Conservation (phyloP, 2,113 vertebrate species). For the Poeciliopsis retropinna region DNA sequence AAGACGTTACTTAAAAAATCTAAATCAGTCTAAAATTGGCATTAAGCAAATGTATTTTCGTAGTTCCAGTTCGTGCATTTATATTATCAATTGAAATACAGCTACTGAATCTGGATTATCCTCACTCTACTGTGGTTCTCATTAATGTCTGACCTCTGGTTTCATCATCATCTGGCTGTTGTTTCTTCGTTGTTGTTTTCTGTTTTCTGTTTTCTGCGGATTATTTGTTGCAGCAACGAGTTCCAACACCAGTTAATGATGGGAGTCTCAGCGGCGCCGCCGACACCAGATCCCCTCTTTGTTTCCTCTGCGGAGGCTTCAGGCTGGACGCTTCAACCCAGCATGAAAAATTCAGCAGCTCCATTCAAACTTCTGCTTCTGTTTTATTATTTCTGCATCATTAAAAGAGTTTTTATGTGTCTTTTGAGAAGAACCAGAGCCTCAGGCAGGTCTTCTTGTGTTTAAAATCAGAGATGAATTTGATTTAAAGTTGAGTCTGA, state of each 20-base stretch:
- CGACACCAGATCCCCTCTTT: conserved; percentile 27
- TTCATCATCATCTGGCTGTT: conserved; percentile 86
- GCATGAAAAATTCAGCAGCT: conserved; percentile 44
- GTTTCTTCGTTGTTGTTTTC: conserved; percentile 87
- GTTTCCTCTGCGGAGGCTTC: conserved; percentile 25
- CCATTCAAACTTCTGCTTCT: conserved; percentile 43
- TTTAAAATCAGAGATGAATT: too few species aligned
- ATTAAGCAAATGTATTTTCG: too few species aligned
- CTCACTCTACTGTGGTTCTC: conserved; percentile 26
- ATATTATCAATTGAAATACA: too few species aligned
- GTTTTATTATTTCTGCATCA: conserved; percentile 36
- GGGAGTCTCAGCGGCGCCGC: conserved; percentile 6
- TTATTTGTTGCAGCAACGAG: conserved; percentile 33
- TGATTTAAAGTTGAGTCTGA: too few species aligned
- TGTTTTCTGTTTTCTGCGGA: conserved; percentile 59
- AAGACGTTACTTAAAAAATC: too few species aligned
- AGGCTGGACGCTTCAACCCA: conserved; percentile 37
- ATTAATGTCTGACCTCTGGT: conserved; percentile 91
- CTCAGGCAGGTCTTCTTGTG: background rate
- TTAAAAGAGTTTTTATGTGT: conserved; percentile 14
- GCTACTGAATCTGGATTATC: too few species aligned
- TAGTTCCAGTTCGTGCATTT: too few species aligned
- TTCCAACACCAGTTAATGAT: background rate
- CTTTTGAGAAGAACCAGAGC: background rate
- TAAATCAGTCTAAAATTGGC: too few species aligned